Evolutionary conservation across 2,888 invertebrate genomes (phyloP), one percentile per base, ranked within the genome.

Genomic region (Cylindroiulus punctatus): DNA sequence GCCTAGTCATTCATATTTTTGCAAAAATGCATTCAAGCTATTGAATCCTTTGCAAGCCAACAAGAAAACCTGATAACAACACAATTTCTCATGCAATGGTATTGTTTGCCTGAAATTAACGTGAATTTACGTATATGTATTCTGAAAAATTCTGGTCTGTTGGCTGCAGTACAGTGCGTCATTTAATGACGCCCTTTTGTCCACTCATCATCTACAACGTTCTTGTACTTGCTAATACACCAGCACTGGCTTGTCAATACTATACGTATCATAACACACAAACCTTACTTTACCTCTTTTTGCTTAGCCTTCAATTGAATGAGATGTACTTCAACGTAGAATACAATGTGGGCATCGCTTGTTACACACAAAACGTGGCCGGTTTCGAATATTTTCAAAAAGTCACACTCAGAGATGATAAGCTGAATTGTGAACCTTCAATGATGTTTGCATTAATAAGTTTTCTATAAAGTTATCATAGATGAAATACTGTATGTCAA

Each of bases 161-260:
- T 52, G 52, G 52, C 52, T 52, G n/a, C 52, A 52, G 52, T 52
- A 2, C 52, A 52, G n/a, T n/a, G 52, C 52, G n/a, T n/a, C 52
- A 52, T 52, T 52, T 52, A 52, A 52, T 52, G 52, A 19, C n/a
- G 19, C 52, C n/a, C n/a, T 52, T 52, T 52, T n/a, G 52, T 52
- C 52, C 52, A 52, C 52, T 52, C 52, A 52, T 19, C 52, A 52
- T 52, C n/a, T n/a, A n/a, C 52, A 52, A 52, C 19, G 52, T 52
- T n/a, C 52, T 52, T 52, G 52, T 52, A 52, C 52, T 52, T 52
- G 52, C n/a, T 52, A 44, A 52, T 52, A 14, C 52, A 52, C 52
- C 52, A 19, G 14, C n/a, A 52, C 52, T 52, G 52, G n/a, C 52
- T 52, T n/a, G 52, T 52, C 52, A 52, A 52, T 52, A 52, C 4